Base-by-base conservation (phyloP, 1,140 invertebrate species). In the Heliconius himera region DNA sequence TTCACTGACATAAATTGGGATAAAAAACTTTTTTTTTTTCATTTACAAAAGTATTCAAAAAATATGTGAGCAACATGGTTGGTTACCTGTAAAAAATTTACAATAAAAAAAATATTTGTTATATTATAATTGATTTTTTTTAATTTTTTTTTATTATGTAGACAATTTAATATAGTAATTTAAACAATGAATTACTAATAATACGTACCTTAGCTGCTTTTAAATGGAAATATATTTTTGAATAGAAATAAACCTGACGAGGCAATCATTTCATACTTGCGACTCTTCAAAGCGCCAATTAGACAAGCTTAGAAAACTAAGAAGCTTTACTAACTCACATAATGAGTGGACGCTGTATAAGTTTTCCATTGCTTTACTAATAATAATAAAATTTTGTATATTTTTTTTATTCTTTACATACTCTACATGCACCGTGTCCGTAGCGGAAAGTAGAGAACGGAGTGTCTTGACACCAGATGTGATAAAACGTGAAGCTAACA, bases 291-390 rank as follows among this genome's bases (percentile, higher is more conserved):
- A 83, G 85, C 73, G 79, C 83, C 86, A 88, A 88, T 88, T 88
- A 88, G 82, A 83, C 70, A 70, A 80, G 87, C 85, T 88, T 87
- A 87, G 76, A 77, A 66, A 29, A 29, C 77, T 85, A 87, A 87
- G 87, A 85, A 80, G 85, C 84, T 87, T 86, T 81, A 70, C 76
- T 70, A 46, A 70, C 9, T 16, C 26, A 18, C 22, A 66, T 66
- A 66, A 66, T 29, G 13, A 29, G 22, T n/a, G 26, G 8, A 29
- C 26, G 9, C 22, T 16, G 60, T 16, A 29, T 29, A 66, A 66
- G 0, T 66, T 66, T 66, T 26, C 4, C 60, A 66, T 66, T 29
- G 9, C 1, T 4, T 66, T 29, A 66, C 41, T 46, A 46, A 46
- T 16, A 46, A 46, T 46, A 41, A 13, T 46, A 13, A 46, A 4